Conservation (phyloP, 1,140 invertebrate genomes). For the Trichonephila clavipes region DNA sequence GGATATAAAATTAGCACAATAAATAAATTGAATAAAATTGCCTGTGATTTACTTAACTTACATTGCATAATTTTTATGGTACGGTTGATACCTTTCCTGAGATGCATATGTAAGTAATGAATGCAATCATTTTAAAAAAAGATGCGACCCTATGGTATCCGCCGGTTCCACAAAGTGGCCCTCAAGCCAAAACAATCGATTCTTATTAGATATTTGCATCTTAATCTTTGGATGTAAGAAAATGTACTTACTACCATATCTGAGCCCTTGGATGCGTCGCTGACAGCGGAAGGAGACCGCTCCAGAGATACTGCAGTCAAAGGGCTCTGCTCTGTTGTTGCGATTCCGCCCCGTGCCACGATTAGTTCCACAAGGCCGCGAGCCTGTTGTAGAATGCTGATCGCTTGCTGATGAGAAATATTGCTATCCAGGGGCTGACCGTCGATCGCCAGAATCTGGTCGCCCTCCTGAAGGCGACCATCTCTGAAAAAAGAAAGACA, state of each 20-base stretch:
- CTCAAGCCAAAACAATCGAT: too few species aligned
- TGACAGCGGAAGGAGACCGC: slow-evolving; percentile 86
- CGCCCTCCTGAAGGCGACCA: slow-evolving; percentile 89
- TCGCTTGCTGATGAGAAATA: slow-evolving; percentile 93
- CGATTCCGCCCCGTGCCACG: slow-evolving; percentile 83
- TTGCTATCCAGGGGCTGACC: slow-evolving; percentile 89
- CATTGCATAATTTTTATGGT: too few species aligned
- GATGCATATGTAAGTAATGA: too few species aligned
- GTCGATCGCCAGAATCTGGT: slow-evolving; percentile 94
- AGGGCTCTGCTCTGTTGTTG: slow-evolving; percentile 77
- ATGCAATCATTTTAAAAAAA: too few species aligned
- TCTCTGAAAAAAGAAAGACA: slow-evolving; percentile 83
- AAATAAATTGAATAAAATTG: too few species aligned
- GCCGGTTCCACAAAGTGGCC: too few species aligned
- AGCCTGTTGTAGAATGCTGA: slow-evolving; percentile 90
- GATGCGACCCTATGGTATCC: too few species aligned
- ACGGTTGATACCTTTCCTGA: too few species aligned
- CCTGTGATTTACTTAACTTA: too few species aligned
- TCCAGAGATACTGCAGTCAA: slow-evolving; percentile 79
- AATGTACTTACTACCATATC: slow-evolving; percentile 86
- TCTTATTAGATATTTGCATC: too few species aligned
- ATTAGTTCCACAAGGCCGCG: slow-evolving; percentile 88
- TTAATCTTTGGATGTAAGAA: too few species aligned
- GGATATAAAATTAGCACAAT: too few species aligned
- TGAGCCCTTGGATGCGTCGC: slow-evolving; percentile 87